These are phyloP conservation scores for Micropoecilia bifurca DNA, from an alignment of 2,797 vertebrate species.

Conservation along the genomic window DNA sequence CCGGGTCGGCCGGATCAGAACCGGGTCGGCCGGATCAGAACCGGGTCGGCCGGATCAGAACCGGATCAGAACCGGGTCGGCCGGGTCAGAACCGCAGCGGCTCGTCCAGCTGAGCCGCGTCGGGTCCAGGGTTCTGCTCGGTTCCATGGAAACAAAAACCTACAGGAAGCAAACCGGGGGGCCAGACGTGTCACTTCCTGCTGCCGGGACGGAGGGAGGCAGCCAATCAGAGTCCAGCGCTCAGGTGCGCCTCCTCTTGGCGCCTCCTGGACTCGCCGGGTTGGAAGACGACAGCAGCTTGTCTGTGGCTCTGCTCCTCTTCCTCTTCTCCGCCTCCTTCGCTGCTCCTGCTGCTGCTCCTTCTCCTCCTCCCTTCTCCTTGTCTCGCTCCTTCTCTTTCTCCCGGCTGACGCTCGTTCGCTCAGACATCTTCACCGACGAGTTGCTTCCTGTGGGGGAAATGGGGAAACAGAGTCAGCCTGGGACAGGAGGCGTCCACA, in stretches of 20 bases:
- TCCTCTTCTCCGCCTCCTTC: slow-evolving; percentile 71
- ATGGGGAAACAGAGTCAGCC: background rate
- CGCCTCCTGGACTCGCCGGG: slow-evolving; percentile 70
- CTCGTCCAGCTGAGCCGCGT: background rate
- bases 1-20: no score
- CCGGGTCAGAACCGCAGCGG: background rate
- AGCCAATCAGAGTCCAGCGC: slow-evolving; percentile 29
- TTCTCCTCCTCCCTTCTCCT: slow-evolving; percentile 47
- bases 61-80: no score
- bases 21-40: no score
- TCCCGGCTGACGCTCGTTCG: slow-evolving; percentile 60
- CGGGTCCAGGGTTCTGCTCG: background rate
- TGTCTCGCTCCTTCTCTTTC: slow-evolving; percentile 65
- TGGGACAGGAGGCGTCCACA: background rate
- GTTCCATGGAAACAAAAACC: background rate
- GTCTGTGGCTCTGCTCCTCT: slow-evolving; percentile 63
- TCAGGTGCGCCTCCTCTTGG: slow-evolving; percentile 76
- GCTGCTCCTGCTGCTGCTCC: slow-evolving; percentile 36
- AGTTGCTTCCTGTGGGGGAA: slow-evolving; percentile 71
- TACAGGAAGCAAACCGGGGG: background rate
- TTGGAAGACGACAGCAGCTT: slow-evolving; percentile 73
- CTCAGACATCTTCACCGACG: slow-evolving; percentile 72
- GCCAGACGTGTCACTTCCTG: slow-evolving; percentile 21
- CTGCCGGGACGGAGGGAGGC: background rate
- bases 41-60: no score